A percentile compares a stretch with the other conserved stretches of the same genome.
Evolutionary conservation across 2,888 invertebrate species (phyloP).

Genomic region (Oscheius sp.): DNA sequence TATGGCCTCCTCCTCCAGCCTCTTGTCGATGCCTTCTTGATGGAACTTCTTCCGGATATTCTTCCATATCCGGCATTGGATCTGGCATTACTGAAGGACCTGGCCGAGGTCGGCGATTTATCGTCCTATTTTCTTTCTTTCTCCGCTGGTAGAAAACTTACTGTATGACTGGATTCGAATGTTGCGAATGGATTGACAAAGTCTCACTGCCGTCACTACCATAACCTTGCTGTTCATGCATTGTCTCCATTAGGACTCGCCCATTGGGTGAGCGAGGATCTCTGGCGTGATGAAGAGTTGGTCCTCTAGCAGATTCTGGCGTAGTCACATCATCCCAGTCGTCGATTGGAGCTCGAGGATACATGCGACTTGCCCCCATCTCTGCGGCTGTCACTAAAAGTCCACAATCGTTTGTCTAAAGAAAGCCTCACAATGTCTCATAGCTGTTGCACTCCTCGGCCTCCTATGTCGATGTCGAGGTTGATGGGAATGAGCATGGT

Average conservation of each 20-base stretch:
- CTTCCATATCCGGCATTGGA: slow-evolving; percentile 33
- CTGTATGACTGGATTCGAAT: slow-evolving; percentile 62
- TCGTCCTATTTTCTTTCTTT: too few relatives aligned
- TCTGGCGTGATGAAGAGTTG: slow-evolving; percentile 7
- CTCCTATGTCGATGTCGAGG: slow-evolving; percentile 49
- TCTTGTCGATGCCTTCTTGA: background rate
- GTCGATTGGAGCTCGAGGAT: slow-evolving; percentile 22
- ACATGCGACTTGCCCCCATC: slow-evolving; percentile 45
- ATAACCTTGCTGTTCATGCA: slow-evolving; percentile 59
- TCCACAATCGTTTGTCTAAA: background rate
- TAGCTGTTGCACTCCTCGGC: slow-evolving; percentile 58
- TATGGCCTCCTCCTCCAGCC: background rate
- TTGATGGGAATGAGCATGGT: slow-evolving; percentile 50
- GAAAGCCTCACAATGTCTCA: slow-evolving; percentile 52
- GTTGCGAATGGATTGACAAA: slow-evolving; percentile 65
- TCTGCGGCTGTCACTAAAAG: slow-evolving; percentile 53
- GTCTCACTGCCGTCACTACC: slow-evolving; percentile 69
- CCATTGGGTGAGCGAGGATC: slow-evolving; percentile 54
- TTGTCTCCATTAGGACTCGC: slow-evolving; percentile 36
- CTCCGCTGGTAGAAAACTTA: slow-evolving; percentile 25
- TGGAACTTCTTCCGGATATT: slow-evolving; percentile 18
- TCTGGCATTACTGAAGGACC: slow-evolving; percentile 18
- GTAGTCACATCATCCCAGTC: slow-evolving; percentile 29
- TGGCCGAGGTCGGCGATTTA: slow-evolving; percentile 49
- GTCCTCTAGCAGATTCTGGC: slow-evolving; percentile 18